These are phyloP conservation scores for Amblyjoppa fuscipennis DNA, from an alignment of 2,888 invertebrate species.

Conservation along the genomic window DNA sequence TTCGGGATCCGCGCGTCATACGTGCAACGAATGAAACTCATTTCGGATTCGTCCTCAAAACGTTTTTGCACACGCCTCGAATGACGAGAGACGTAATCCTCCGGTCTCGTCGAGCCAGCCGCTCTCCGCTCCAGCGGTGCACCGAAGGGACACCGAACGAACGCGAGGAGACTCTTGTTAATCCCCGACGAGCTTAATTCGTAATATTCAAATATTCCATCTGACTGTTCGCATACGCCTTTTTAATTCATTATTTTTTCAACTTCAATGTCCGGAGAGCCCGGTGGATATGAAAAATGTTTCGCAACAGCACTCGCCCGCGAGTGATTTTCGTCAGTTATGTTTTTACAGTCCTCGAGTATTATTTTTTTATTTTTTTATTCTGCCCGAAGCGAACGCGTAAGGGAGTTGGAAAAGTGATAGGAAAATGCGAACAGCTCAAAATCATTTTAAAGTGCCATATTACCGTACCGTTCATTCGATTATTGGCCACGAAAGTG, in stretches of 20 bases:
- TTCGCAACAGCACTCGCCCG: background rate
- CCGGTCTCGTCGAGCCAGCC: background rate
- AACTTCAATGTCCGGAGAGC: background rate
- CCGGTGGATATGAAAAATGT: background rate
- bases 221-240: background rate
- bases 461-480: too few species aligned
- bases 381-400: background rate
- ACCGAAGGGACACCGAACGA: constrained; percentile 30
- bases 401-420: background rate
- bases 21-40: constrained; percentile 62
- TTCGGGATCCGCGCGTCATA: constrained; percentile 24
- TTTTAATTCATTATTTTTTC: background rate
- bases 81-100: constrained; percentile 44
- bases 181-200: constrained; percentile 33
- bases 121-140: background rate
- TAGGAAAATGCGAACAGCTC: background rate
- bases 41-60: constrained; percentile 52
- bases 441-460: background rate
- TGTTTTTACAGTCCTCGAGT: background rate
- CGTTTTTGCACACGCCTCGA: constrained; percentile 39
- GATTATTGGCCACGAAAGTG: background rate
- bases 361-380: background rate
- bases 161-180: constrained; percentile 37
- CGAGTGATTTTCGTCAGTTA: background rate
- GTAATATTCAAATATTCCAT: constrained; percentile 41